A percentile compares a stretch with the other conserved stretches of the same genome.
phyloP scores from a whole-genome alignment of 2,113 vertebrate species.

The Sapajus apella region DNA sequence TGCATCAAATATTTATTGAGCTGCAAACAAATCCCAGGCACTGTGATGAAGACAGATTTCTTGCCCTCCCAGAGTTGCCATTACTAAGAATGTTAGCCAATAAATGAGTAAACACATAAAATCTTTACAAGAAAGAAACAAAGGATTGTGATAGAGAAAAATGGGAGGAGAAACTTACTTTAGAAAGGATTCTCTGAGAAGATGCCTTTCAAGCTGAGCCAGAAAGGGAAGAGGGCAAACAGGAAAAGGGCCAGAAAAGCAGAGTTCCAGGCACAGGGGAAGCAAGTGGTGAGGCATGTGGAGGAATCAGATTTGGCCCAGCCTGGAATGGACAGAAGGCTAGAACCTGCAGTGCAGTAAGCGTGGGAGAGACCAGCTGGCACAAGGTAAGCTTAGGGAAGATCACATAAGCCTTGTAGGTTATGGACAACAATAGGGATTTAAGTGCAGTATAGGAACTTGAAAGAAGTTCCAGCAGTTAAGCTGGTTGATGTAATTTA shows the following conservation, averaged over 20 bases:
- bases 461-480: background rate
- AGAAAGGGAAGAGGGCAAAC: background rate
- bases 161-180: background rate
- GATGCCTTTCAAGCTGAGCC: slow-evolving; percentile 30
- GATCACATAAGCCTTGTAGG: background rate
- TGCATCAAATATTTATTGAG: slow-evolving; percentile 42
- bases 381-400: background rate
- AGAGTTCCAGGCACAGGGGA: background rate
- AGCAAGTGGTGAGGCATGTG: background rate
- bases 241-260: background rate
- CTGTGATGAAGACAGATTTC: slow-evolving; percentile 20
- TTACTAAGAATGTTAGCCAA: background rate
- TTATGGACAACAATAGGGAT: background rate
- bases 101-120: slow-evolving; percentile 54
- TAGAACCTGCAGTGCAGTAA: background rate
- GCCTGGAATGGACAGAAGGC: background rate
- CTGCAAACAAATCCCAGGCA: background rate
- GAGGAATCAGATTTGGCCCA: background rate
- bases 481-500: background rate
- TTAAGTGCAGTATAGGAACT: background rate
- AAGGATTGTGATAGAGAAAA: background rate
- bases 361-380: background rate
- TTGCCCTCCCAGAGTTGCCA: background rate
- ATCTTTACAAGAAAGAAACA: slow-evolving; percentile 42
- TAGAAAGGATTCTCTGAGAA: slow-evolving; percentile 4